Evolutionary conservation across 2,797 vertebrate species (phyloP).

Genomic region (Sebastolobus alascanus): DNA sequence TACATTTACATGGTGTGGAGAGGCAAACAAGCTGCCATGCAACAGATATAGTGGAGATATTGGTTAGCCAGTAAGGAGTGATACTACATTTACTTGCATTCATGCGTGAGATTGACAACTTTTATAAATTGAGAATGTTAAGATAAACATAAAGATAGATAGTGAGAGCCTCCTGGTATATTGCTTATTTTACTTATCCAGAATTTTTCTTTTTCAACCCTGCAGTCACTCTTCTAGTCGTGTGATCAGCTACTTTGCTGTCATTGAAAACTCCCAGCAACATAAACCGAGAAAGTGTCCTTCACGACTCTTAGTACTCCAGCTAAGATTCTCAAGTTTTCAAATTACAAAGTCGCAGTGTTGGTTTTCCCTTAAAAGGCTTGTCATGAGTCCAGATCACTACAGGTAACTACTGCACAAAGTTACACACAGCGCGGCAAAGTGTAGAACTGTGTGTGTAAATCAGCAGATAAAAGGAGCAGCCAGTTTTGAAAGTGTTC

Average conservation of each 20-base stretch:
- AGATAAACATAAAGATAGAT: not conserved
- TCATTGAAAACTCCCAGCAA: conserved; percentile 19
- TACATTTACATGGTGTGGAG: not conserved
- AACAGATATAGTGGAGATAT: not conserved
- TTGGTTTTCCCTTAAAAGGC: conserved; percentile 3
- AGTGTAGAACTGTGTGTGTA: conserved; percentile 20
- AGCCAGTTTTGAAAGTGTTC: conserved; percentile 28
- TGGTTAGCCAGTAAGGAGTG: not conserved
- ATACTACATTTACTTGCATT: not conserved
- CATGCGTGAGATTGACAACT: not conserved
- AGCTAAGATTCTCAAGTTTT: conserved; percentile 28
- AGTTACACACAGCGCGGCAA: conserved; percentile 9
- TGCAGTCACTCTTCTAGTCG: conserved; percentile 5
- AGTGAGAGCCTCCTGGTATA: not conserved
- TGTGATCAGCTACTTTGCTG: conserved; percentile 18
- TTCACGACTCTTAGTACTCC: not conserved
- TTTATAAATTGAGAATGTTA: not conserved
- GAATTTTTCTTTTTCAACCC: not conserved
- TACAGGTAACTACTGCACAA: not conserved
- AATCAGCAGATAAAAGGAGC: conserved; percentile 12
- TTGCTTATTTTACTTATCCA: conserved; percentile 8
- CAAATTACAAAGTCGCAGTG: conserved; percentile 5
- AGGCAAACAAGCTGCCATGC: not conserved
- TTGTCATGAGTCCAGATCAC: conserved; percentile 27
- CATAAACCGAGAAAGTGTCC: conserved; percentile 12